A percentile compares a stretch with the other conserved stretches of the same genome.
Conservation (phyloP, 2,113 vertebrate genomes). For the Eonycteris spelaea region DNA sequence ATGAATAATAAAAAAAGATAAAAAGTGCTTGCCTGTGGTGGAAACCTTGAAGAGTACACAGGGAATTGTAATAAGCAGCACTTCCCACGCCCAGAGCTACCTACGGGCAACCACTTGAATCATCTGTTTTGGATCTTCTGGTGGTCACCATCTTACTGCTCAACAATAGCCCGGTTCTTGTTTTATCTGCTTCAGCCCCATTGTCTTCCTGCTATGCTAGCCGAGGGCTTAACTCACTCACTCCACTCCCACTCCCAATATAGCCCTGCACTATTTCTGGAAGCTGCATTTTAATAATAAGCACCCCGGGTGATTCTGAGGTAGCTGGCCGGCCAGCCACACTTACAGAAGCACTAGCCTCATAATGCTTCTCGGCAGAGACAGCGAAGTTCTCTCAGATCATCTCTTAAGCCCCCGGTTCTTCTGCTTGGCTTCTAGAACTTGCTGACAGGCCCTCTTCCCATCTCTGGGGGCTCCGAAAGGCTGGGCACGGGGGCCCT, state of each 20-base stretch:
- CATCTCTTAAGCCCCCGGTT: background rate
- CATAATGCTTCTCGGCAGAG: background rate
- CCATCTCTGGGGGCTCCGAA: background rate
- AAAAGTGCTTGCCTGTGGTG: background rate
- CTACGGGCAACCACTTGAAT: background rate
- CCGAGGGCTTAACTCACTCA: background rate
- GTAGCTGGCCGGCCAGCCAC: background rate
- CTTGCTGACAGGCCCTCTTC: background rate
- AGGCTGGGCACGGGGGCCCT: background rate
- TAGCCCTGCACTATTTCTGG: background rate
- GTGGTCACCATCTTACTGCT: background rate
- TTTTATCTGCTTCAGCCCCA: background rate
- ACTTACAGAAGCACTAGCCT: background rate
- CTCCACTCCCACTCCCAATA: background rate
- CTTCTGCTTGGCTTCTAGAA: background rate
- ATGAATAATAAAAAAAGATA: background rate
- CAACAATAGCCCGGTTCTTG: background rate
- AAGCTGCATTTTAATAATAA: slow-evolving; percentile 12
- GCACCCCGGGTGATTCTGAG: background rate
- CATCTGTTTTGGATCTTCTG: background rate
- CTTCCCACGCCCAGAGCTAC: background rate
- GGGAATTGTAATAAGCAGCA: background rate
- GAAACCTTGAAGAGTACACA: background rate
- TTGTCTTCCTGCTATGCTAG: background rate
- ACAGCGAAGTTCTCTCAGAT: background rate